A percentile compares a stretch with the other conserved stretches of the same genome.
Evolutionary conservation across 35 echinoderm and acorn worm species (phyloP).

Genomic region (Apostichopus parvimensis): DNA sequence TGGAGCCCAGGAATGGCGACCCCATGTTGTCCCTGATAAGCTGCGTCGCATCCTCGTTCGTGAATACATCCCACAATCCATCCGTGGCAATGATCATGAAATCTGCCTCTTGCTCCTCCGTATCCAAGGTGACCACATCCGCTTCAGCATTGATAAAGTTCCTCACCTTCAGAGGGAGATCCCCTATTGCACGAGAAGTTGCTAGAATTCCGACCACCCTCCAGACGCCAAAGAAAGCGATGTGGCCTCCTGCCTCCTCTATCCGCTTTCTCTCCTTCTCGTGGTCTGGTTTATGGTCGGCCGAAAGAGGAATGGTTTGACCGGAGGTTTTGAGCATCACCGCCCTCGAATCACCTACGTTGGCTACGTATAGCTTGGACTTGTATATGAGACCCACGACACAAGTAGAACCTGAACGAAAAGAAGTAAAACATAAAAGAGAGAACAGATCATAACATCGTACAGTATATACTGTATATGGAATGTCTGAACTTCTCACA

Average conservation of each 20-base stretch:
- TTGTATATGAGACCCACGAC: conserved; percentile 74
- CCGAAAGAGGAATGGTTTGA: conserved; percentile 81
- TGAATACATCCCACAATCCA: conserved; percentile 97
- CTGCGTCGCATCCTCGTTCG: conserved; percentile 90
- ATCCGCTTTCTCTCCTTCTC: conserved; percentile 82
- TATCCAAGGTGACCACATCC: conserved; percentile 76
- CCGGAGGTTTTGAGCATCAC: conserved; percentile 89
- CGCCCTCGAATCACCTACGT: conserved; percentile 94
- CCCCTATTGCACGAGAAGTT: conserved; percentile 91
- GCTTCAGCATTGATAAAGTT: conserved; percentile 87
- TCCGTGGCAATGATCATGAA: conserved; percentile 93
- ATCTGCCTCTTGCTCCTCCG: conserved; percentile 63
- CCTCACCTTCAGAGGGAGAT: conserved; percentile 85
- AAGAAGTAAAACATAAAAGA: conserved; percentile 37
- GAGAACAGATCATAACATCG: background rate
- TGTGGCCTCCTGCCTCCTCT: conserved; percentile 90
- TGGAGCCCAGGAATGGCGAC: conserved; percentile 89
- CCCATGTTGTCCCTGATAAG: conserved; percentile 78
- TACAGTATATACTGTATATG: too few relatives aligned
- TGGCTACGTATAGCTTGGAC: conserved; percentile 78
- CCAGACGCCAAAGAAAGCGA: conserved; percentile 92
- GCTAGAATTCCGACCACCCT: conserved; percentile 92
- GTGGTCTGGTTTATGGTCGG: conserved; percentile 94
- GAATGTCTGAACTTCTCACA: too few relatives aligned
- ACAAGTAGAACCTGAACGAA: conserved; percentile 78